phyloP scores from a whole-genome alignment of 2,797 vertebrate species.

The Gallirallus australis region DNA sequence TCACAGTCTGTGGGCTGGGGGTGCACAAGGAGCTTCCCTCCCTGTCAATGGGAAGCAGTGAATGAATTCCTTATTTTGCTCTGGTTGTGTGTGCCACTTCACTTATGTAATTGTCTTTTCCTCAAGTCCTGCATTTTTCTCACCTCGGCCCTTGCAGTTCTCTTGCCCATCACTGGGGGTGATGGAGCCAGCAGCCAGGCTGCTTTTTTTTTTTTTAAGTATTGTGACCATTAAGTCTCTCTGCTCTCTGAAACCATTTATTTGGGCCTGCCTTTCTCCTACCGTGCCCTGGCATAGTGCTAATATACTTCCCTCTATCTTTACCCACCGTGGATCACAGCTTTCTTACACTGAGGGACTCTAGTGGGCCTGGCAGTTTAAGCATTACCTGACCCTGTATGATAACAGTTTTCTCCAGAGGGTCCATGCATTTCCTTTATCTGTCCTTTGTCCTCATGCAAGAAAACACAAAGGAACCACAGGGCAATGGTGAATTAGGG shows the following conservation, averaged over 20 bases:
- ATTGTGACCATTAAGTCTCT: background rate
- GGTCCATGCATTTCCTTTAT: background rate
- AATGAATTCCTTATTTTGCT: background rate
- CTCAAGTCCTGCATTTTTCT: background rate
- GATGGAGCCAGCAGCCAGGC: background rate
- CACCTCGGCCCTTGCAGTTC: background rate
- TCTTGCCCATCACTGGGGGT: background rate
- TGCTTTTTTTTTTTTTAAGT: too few relatives aligned
- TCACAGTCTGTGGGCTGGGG: too few relatives aligned
- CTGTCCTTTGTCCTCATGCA: conserved; percentile 17
- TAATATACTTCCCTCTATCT: background rate
- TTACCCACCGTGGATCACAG: background rate
- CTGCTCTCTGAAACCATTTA: background rate
- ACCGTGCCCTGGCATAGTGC: background rate
- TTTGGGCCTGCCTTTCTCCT: background rate
- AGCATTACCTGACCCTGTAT: background rate
- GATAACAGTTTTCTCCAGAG: background rate
- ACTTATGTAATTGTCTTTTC: background rate
- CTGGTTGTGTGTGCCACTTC: background rate
- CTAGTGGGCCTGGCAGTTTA: background rate
- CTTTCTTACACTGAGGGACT: background rate
- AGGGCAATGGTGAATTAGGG: conserved; percentile 5
- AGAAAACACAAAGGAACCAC: conserved; percentile 20
- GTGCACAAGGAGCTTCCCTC: too few relatives aligned
- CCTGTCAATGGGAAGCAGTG: background rate